Evolutionary conservation across 2,113 vertebrate species (phyloP).

Genomic region (Elgaria multicarinata): DNA sequence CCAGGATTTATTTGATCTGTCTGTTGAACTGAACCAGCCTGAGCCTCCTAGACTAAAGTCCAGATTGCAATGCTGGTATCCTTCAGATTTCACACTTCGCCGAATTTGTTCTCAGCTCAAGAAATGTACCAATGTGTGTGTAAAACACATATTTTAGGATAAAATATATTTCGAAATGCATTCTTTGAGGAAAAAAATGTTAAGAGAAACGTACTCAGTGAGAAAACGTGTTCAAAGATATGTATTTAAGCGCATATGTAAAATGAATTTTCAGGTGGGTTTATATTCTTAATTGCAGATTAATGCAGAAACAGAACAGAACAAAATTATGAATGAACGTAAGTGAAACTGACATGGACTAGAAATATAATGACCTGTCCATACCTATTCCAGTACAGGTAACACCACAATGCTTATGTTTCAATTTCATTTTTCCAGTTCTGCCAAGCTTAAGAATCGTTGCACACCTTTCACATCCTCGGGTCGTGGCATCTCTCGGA

Average conservation of each 20-base stretch:
- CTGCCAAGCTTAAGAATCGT: too few species aligned
- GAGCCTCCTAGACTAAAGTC: not conserved
- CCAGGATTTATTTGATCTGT: not conserved
- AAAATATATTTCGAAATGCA: not conserved
- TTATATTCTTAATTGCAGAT: not conserved
- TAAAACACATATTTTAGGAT: not conserved
- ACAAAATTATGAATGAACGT: not conserved
- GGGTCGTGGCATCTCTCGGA: too few species aligned
- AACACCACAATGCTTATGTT: not conserved
- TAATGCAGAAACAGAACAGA: not conserved
- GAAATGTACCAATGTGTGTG: not conserved
- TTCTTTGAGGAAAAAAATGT: accelerated
- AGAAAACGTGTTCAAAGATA: not conserved
- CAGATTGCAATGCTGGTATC: not conserved
- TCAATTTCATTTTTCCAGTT: too few species aligned
- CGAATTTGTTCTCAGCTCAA: not conserved
- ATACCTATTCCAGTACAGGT: not conserved
- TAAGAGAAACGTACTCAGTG: too few species aligned
- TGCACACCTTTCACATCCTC: too few species aligned
- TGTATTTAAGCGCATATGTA: too few species aligned
- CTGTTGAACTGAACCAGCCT: not conserved
- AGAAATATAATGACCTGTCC: not conserved
- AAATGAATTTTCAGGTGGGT: too few species aligned
- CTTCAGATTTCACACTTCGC: not conserved
- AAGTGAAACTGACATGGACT: not conserved